phyloP scores from a whole-genome alignment of 2,113 vertebrate species.

The Motacilla tschutschensis region DNA sequence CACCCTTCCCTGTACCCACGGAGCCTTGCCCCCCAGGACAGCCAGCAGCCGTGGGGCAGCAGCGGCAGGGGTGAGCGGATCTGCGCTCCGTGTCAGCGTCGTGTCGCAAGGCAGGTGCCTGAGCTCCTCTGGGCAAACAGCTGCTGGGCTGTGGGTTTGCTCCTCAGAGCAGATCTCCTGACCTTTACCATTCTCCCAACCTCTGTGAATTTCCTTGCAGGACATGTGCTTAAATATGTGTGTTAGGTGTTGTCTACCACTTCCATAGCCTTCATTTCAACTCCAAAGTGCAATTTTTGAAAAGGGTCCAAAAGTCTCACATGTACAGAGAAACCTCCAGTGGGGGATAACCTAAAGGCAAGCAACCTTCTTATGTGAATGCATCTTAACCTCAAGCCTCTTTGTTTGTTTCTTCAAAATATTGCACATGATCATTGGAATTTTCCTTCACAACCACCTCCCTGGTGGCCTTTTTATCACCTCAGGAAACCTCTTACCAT shows the following conservation, averaged over 20 bases:
- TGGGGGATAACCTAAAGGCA: background rate
- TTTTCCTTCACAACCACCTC: slow-evolving; percentile 38
- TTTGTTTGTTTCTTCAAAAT: slow-evolving; percentile 16
- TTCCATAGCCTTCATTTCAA: background rate
- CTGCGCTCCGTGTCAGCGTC: accelerated
- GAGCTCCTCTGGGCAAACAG: accelerated
- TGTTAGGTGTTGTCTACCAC: background rate
- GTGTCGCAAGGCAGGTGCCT: accelerated
- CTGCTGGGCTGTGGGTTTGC: background rate
- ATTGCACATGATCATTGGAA: background rate
- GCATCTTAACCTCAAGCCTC: background rate
- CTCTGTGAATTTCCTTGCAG: background rate
- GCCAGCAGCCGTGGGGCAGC: accelerated
- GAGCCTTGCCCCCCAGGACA: background rate
- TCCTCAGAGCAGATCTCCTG: background rate
- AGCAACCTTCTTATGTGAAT: background rate
- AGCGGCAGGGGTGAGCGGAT: accelerated
- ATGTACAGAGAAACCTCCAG: background rate
- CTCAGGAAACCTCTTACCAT: slow-evolving; percentile 38
- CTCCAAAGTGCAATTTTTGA: background rate
- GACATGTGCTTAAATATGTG: background rate
- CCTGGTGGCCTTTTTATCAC: slow-evolving; percentile 39
- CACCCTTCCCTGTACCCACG: background rate
- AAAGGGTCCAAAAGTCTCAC: accelerated
- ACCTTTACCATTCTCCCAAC: background rate